Evolutionary conservation across 2,888 invertebrate genomes (phyloP).

Genomic region (Campoletis raptor): DNA sequence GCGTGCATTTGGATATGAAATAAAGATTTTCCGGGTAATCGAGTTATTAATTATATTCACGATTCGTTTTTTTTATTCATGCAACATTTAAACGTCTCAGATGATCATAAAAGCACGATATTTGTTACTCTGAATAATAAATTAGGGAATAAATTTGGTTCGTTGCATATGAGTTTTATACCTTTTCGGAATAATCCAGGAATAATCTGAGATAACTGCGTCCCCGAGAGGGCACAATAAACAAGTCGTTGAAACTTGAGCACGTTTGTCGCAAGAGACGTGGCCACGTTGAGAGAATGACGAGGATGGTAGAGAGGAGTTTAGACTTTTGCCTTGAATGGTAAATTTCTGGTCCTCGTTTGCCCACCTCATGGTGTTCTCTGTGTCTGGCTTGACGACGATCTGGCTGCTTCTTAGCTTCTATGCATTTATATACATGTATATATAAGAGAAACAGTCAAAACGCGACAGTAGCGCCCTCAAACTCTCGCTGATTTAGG

Average conservation of each 20-base stretch:
- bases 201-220: slow-evolving; percentile 32
- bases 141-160: background rate
- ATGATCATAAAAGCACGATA: background rate
- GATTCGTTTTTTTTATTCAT: background rate
- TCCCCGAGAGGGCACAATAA: slow-evolving; percentile 35
- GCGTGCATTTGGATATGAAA: background rate
- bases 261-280: slow-evolving; percentile 19
- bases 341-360: slow-evolving; percentile 41
- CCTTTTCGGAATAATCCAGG: slow-evolving; percentile 29
- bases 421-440: background rate
- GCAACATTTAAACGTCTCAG: background rate
- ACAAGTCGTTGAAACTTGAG: slow-evolving; percentile 56
- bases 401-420: slow-evolving; percentile 30
- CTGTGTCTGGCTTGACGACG: slow-evolving; percentile 35
- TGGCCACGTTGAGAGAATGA: slow-evolving; percentile 36
- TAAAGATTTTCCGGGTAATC: background rate
- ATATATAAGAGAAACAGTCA: slow-evolving; percentile 18
- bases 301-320: slow-evolving; percentile 11
- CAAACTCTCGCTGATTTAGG: slow-evolving; percentile 66
- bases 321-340: slow-evolving; percentile 19
- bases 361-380: slow-evolving; percentile 24
- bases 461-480: slow-evolving; percentile 49
- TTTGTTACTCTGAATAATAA: background rate
- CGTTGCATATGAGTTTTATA: background rate
- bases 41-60: background rate